Base-by-base conservation (phyloP, 2,888 invertebrate species). In the Dicyrtoma fusca region DNA sequence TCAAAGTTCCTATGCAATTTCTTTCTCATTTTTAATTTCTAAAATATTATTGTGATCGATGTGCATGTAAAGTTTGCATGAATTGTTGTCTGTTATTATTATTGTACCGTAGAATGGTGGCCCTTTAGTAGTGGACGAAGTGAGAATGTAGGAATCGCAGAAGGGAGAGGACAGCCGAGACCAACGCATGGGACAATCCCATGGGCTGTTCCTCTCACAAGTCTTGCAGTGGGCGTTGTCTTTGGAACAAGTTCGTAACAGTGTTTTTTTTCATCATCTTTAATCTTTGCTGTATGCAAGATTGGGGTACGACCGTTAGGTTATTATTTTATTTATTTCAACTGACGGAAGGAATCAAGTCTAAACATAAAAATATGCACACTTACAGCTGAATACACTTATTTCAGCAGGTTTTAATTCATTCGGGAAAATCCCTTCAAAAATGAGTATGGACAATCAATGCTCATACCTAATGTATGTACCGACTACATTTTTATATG, bases 221-320 rank as follows among this genome's bases (percentile, higher is more conserved):
- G 77, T 74, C 78, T 81, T 73, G 79, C 80, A 73, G 74, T 80
- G 74, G 80, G 80, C 71, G 78, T 80, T 77, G 79, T 80, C 73
- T 76, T 81, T 76, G 79, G 80, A 77, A 77, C 80, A 79, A 80
- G 81, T 81, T 78, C 79, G 81, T 81, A 80, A 78, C 55, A 59
- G 74, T 74, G 70, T 75, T 76, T 71, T 71, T 73, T 74, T 72
- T 76, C 51, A 57, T 44, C 53, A 25, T 64, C 26, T 61, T 68
- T 53, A 26, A n/a, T 17, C 45, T 71, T 53, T 63, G 21, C 14
- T 62, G 3, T 13, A 49, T 49, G 17, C 49, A 34, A 34, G 34
- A 34, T 34, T 34, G 34, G 3, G 4, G 8, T 8, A 34, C 34
- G 34, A 5, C 34, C 8, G 8, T 34, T 34, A 34, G 34, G 34